Percentiles rank a stretch among this genome's conserved stretches.
phyloP scores from a whole-genome alignment of 2,888 invertebrate genomes.

The Sphaerophoria rueppellii region DNA sequence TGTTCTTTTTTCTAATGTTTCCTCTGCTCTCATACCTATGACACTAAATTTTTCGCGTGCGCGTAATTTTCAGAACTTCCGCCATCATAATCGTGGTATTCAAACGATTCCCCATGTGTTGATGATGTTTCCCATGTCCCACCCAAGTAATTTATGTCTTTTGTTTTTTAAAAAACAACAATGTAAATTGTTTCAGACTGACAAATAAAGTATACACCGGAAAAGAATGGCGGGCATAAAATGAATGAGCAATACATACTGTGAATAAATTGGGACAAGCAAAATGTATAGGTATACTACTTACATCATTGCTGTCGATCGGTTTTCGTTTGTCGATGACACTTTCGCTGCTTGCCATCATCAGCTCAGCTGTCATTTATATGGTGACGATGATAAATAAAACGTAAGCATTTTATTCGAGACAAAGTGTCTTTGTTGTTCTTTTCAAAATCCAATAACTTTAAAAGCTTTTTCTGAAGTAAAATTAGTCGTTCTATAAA shows the following conservation, averaged over 20 bases:
- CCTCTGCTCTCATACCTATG: slow-evolving; percentile 51
- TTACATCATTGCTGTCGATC: slow-evolving; percentile 29
- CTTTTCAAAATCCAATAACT: slow-evolving; percentile 21
- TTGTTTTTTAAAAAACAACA: slow-evolving; percentile 22
- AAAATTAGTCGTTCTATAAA: not conserved
- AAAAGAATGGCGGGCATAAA: not conserved
- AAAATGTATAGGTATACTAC: not conserved
- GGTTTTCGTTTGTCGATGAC: slow-evolving; percentile 21
- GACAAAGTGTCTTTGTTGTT: slow-evolving; percentile 28
- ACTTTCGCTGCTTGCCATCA: slow-evolving; percentile 47
- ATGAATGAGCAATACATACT: slow-evolving; percentile 3
- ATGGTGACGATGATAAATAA: slow-evolving; percentile 19
- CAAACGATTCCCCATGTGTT: not conserved
- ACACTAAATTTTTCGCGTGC: slow-evolving; percentile 53
- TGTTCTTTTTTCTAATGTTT: not conserved
- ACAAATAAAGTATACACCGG: slow-evolving; percentile 35
- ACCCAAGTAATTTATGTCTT: slow-evolving; percentile 28
- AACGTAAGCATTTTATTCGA: not conserved
- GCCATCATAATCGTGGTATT: slow-evolving; percentile 4
- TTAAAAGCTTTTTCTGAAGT: slow-evolving; percentile 28
- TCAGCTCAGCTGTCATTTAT: slow-evolving; percentile 26
- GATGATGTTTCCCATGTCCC: not conserved
- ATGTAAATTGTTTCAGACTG: slow-evolving; percentile 8
- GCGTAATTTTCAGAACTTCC: slow-evolving; percentile 61
- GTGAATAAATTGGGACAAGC: not conserved